Base-by-base conservation (phyloP, 2,888 invertebrate species). In the Emesis furor region DNA sequence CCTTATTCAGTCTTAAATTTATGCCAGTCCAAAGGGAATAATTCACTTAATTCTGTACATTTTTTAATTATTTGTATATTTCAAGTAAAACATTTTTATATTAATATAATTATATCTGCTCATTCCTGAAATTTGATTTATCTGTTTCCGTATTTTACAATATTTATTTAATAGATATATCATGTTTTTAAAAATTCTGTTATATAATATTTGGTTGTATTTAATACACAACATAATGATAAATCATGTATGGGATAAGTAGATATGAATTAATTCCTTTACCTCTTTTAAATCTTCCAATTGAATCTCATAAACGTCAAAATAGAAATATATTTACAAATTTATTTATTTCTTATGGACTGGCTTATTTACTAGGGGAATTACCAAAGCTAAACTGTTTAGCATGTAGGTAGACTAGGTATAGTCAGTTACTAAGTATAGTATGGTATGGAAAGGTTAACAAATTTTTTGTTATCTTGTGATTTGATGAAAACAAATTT, bases 341-440 rank as follows among this genome's bases (percentile, higher is more conserved):
- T 12, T 62, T 65, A 65, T 30, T 30, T 65, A 6, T 30, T 32
- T 24, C 65, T 65, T 65, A 5, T 30, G 32, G 32, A 65, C 65
- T 65, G 65, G 65, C 65, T 32, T 65, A 65, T 65, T 32, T 65
- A 32, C 30, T 65, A 65, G 65, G 14, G 65, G 32, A 65, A 65
- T 65, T 65, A 65, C 65, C 65, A 65, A 65, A 65, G 65, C 65
- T 62, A 62, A 62, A 62, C 4, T 65, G 32, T 65, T 65, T 32
- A 65, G 65, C 65, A 32, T 14, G 32, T 65, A 65, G 65, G 14
- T 65, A 65, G 30, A 32, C n/a, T 65, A 65, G 65, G 65, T 65
- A 65, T 30, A 65, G 65, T 65, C 65, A 65, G 65, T 65, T 65
- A 65, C 62, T 30, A 30, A 12, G 12, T 24, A 24, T 24, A 24